Percentiles rank a stretch among this genome's conserved stretches.
phyloP scores from a whole-genome alignment of 1,140 invertebrate genomes.

The Mylabris phalerata region DNA sequence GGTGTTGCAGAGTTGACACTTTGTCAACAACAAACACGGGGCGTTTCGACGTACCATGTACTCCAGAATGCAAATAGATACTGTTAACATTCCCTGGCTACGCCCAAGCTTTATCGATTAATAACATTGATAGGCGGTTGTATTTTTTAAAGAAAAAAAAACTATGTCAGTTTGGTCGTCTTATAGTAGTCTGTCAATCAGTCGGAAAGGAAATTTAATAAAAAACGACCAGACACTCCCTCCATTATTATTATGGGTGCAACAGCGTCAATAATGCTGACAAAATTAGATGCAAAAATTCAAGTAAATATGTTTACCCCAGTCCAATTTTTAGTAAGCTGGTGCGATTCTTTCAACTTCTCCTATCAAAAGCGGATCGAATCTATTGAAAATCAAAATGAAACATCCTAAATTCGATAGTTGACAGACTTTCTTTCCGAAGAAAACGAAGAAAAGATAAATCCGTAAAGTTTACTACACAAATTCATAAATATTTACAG shows the following conservation, averaged over 20 bases:
- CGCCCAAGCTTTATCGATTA: constrained; percentile 22
- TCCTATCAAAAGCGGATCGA: too few relatives aligned
- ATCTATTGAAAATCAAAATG: too few relatives aligned
- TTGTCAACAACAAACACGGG: constrained; percentile 24
- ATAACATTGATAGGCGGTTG: constrained; percentile 14
- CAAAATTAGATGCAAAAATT: not conserved
- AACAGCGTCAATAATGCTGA: too few relatives aligned
- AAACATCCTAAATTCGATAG: too few relatives aligned
- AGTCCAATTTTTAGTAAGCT: too few relatives aligned
- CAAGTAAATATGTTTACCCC: constrained; percentile 9
- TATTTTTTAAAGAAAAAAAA: constrained; percentile 1
- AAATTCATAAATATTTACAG: too few relatives aligned
- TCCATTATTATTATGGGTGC: not conserved
- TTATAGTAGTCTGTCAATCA: constrained; percentile 18
- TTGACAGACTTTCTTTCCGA: too few relatives aligned
- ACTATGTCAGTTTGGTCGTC: constrained; percentile 1
- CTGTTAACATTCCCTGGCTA: constrained; percentile 23
- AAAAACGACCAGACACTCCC: constrained; percentile 2
- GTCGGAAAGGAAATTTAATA: constrained; percentile 6
- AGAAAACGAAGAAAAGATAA: too few relatives aligned
- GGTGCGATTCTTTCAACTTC: too few relatives aligned
- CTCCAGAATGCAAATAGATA: constrained; percentile 23
- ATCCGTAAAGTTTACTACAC: too few relatives aligned
- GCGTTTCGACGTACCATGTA: constrained; percentile 18
- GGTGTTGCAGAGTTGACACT: constrained; percentile 17